phyloP scores from a whole-genome alignment of 2,113 vertebrate species.

The Antennarius striatus region DNA sequence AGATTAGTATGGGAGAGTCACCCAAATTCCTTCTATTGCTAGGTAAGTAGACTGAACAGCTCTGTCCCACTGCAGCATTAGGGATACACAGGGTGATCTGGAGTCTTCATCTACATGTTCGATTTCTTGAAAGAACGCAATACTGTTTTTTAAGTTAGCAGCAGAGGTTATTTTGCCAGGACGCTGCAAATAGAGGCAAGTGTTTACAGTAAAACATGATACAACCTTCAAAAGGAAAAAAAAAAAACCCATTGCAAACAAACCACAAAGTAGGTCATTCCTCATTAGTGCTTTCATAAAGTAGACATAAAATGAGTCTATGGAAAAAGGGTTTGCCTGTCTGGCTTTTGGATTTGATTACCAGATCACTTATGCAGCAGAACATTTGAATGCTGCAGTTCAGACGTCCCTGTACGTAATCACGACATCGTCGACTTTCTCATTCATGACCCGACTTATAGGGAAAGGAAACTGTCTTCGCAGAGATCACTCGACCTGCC shows the following conservation, averaged over 20 bases:
- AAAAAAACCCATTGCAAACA: slow-evolving; percentile 15
- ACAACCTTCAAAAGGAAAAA: slow-evolving; percentile 12
- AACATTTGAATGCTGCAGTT: slow-evolving; percentile 28
- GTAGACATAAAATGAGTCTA: background rate
- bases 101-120: background rate
- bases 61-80: background rate
- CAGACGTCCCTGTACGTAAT: slow-evolving; percentile 56
- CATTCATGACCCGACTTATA: slow-evolving; percentile 74
- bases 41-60: background rate
- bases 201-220: slow-evolving; percentile 52
- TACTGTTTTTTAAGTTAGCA: slow-evolving; percentile 3
- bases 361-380: slow-evolving; percentile 38
- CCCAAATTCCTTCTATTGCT: background rate
- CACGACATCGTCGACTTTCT: slow-evolving; percentile 59
- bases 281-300: slow-evolving; percentile 2
- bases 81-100: background rate
- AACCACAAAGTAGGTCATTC: slow-evolving; percentile 7
- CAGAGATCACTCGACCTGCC: slow-evolving; percentile 44
- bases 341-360: slow-evolving; percentile 33
- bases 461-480: slow-evolving; percentile 62
- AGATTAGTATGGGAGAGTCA: slow-evolving; percentile 30
- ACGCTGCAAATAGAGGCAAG: slow-evolving; percentile 40
- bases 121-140: background rate
- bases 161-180: background rate
- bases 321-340: slow-evolving; percentile 22